A percentile compares a stretch with the other conserved stretches of the same genome.
Conservation (phyloP, 1,140 invertebrate genomes). For the Trinorchestia longiramus region DNA sequence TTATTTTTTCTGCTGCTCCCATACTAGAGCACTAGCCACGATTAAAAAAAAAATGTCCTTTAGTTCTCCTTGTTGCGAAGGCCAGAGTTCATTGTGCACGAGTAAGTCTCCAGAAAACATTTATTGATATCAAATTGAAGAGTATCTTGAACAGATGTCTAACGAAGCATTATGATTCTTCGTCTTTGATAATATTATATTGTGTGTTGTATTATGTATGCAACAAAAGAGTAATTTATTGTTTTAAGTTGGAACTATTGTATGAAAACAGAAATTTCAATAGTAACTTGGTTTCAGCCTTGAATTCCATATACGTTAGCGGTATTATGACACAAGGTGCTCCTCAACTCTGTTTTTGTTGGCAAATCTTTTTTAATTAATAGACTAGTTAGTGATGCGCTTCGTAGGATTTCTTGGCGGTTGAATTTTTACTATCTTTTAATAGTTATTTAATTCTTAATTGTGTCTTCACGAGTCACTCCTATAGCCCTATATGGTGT, state of each 20-base stretch:
- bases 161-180: not conserved
- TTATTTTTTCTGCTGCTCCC: not conserved
- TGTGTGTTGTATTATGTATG: not conserved
- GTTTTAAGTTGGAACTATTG: not conserved
- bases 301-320: not conserved
- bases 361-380: not conserved
- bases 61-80: conserved; percentile 13
- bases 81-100: not conserved
- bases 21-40: not conserved
- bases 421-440: too few relatives aligned
- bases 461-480: too few relatives aligned
- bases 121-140: not conserved
- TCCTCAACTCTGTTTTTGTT: not conserved
- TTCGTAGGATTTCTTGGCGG: not conserved
- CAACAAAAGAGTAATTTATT: not conserved
- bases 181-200: not conserved
- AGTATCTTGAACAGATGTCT: not conserved
- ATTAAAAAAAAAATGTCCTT: not conserved
- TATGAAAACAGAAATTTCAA: not conserved
- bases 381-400: too few relatives aligned
- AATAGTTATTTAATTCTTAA: too few relatives aligned
- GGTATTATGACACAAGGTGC: not conserved
- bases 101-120: not conserved
- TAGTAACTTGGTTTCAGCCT: not conserved
- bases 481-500: too few relatives aligned